These are phyloP conservation scores for Rhincodon typus DNA, from an alignment of 2,797 vertebrate species.

Conservation along the genomic window DNA sequence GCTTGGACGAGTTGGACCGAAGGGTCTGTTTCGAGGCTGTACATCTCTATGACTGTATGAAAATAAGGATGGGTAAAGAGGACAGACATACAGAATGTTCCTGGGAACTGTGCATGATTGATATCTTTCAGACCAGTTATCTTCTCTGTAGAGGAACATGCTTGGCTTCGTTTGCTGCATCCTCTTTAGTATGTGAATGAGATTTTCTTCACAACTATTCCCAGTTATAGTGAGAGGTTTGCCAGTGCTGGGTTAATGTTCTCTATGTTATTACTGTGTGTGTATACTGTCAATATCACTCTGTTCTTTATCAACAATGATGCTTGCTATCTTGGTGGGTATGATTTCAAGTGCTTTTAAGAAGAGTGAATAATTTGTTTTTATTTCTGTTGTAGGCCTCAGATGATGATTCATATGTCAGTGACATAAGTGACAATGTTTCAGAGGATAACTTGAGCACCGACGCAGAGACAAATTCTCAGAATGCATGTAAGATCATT, in stretches of 20 bases:
- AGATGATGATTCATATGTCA: constrained; percentile 91
- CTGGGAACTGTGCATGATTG: not conserved
- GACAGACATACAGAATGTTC: no score
- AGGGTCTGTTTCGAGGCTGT: no score
- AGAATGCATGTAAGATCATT: constrained; percentile 18
- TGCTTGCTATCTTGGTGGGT: not conserved
- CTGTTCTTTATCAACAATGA: not conserved
- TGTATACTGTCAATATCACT: not conserved
- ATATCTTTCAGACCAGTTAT: not conserved
- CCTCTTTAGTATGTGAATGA: not conserved
- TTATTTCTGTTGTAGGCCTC: constrained; percentile 64
- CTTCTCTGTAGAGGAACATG: not conserved
- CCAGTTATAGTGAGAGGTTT: not conserved
- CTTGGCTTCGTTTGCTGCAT: not conserved
- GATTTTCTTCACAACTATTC: not conserved
- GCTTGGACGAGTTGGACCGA: no score
- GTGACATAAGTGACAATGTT: constrained; percentile 91
- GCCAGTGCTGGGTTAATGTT: not conserved
- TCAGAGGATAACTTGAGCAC: constrained; percentile 91
- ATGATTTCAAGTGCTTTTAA: not conserved
- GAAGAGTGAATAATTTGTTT: constrained; percentile 33
- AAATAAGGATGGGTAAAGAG: no score
- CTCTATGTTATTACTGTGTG: not conserved
- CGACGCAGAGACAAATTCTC: constrained; percentile 66
- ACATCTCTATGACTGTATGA: no score